Evolutionary conservation across 2,113 vertebrate species (phyloP), one percentile per base, ranked within the genome.

Genomic region (Leiothrix lutea): DNA sequence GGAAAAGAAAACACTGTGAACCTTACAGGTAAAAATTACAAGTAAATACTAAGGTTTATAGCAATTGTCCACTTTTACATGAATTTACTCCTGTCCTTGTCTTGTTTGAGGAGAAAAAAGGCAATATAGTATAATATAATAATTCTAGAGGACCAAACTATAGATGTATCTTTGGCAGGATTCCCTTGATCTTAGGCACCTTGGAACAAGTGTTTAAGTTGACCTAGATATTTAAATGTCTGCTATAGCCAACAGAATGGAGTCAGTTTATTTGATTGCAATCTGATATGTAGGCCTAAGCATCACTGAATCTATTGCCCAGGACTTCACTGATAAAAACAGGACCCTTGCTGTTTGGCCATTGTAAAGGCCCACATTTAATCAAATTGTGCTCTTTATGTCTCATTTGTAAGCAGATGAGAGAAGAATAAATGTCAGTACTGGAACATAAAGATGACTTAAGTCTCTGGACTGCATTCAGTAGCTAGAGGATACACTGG

Each of bases 351-450:
- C 69, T 91, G 57, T 56, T 91, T 57, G 23, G 42, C 50, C 56
- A 66, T 51, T 91, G 69, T 40, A 72, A 96, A 87, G 73, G 82
- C 20, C 19, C 53, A 74, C 45, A 69, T 93, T 85, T 90, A 87
- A 87, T 79, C 38, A 81, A 81, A 87, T 65, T 69, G 40, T 84
- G 17, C n/a, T 71, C 28, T 91, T 91, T 64, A 16, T 64, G 48
- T 48, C 61, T 82, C 61, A 85, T 95, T 75, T 87, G 25, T 75
- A 78, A 79, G 78, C 78, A 87, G 65, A 91, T 53, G 65, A 91
- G 75, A 74, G 36, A 88, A 84, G 56, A 90, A 95, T 95, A 95
- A 81, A 94, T 94, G 73, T 91, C 73, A 93, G 44, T 60, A 69
- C 29, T 64, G n/a, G 61, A 94, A 60, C 25, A 75, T 75, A 78